A percentile compares a stretch with the other conserved stretches of the same genome.
Evolutionary conservation across 2,888 invertebrate species (phyloP).

Genomic region (Philopedon plagiatum): DNA sequence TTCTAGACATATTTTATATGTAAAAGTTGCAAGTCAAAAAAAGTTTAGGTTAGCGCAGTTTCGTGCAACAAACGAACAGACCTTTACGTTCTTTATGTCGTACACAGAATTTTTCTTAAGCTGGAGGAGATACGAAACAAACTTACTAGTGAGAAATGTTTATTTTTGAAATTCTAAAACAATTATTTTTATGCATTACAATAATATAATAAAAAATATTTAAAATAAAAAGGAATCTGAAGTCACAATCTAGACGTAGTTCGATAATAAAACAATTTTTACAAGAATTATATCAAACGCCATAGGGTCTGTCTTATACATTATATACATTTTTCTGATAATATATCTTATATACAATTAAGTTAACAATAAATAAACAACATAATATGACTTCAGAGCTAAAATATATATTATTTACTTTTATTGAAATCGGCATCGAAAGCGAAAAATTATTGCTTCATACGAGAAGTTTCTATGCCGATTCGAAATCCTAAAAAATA

Average conservation of each 20-base stretch:
- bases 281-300: slow-evolving; percentile 66
- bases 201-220: slow-evolving; percentile 66
- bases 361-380: slow-evolving; percentile 65
- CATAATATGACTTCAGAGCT: slow-evolving; percentile 63
- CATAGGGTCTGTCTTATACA: slow-evolving; percentile 66
- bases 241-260: slow-evolving; percentile 62
- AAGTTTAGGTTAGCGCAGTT: too few relatives aligned
- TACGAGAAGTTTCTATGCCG: slow-evolving; percentile 23
- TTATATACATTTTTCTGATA: slow-evolving; percentile 64
- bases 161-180: slow-evolving; percentile 67
- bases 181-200: slow-evolving; percentile 60
- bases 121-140: slow-evolving; percentile 29
- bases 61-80: too few relatives aligned
- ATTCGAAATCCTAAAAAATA: slow-evolving; percentile 24
- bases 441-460: slow-evolving; percentile 28
- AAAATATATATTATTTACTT: slow-evolving; percentile 46
- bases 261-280: slow-evolving; percentile 60
- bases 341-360: slow-evolving; percentile 67
- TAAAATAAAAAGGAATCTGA: slow-evolving; percentile 66
- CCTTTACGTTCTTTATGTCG: too few relatives aligned
- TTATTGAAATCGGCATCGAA: slow-evolving; percentile 27
- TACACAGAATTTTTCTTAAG: too few relatives aligned
- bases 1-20: too few relatives aligned
- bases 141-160: slow-evolving; percentile 62
- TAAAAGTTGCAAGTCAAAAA: too few relatives aligned